Conservation (phyloP, 2,113 vertebrate species). For the Malurus melanocephalus region DNA sequence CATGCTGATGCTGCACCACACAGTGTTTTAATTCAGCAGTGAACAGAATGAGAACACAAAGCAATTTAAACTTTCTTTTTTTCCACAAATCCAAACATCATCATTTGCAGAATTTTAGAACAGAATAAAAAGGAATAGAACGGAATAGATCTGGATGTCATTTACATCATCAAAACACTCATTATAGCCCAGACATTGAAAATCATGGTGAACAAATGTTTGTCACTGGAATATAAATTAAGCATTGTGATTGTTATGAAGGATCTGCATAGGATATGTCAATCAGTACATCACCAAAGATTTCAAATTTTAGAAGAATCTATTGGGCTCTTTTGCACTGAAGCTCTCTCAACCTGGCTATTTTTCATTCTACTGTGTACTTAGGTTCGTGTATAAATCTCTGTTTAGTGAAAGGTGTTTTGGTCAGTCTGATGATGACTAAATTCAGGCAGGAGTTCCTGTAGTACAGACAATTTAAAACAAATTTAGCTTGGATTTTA, state of each 20-base stretch:
- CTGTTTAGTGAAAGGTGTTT: background rate
- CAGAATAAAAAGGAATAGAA: background rate
- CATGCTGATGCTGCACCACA: background rate
- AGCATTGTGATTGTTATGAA: background rate
- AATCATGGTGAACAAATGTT: background rate
- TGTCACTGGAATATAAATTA: background rate
- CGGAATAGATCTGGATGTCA: background rate
- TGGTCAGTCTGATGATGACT: background rate
- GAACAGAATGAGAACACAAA: slow-evolving; percentile 17
- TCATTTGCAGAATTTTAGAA: background rate
- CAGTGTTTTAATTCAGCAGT: background rate
- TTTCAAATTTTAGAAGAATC: background rate
- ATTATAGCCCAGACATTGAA: background rate
- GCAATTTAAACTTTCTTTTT: background rate
- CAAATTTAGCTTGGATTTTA: background rate
- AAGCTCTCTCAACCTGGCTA: background rate
- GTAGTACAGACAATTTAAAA: background rate
- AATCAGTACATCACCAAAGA: background rate
- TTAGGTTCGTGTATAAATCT: background rate
- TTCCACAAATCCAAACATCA: background rate
- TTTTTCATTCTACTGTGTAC: background rate
- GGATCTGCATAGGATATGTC: background rate
- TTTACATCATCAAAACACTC: slow-evolving; percentile 26
- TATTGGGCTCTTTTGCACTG: background rate
- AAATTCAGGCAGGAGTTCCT: background rate